Evolutionary conservation across 1,140 invertebrate genomes (phyloP).

Genomic region (Drosophila kanapiae): DNA sequence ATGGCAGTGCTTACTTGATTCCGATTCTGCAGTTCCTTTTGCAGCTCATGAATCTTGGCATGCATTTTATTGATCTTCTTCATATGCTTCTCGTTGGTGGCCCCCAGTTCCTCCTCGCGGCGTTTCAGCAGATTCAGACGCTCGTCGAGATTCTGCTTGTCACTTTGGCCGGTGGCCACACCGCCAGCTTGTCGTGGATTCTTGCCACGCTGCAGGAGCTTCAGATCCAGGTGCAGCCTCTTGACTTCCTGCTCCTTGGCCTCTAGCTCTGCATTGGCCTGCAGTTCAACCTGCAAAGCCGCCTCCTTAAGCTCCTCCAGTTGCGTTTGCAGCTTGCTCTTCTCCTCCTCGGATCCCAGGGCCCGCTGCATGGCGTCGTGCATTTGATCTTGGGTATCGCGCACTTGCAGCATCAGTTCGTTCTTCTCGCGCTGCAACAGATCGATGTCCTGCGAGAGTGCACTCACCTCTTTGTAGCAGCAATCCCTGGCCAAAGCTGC

Average conservation of each 20-base stretch:
- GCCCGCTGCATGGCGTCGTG: slow-evolving; percentile 89
- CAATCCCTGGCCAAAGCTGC: slow-evolving; percentile 87
- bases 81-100: slow-evolving; percentile 71
- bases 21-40: slow-evolving; percentile 61
- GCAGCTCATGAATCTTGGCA: slow-evolving; percentile 40
- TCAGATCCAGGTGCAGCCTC: slow-evolving; percentile 50
- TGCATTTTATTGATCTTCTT: slow-evolving; percentile 68
- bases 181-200: slow-evolving; percentile 19
- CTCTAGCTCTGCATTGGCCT: slow-evolving; percentile 84
- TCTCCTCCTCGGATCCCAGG: slow-evolving; percentile 87
- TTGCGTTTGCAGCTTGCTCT: slow-evolving; percentile 87
- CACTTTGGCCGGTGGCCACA: slow-evolving; percentile 10
- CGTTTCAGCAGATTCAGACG: slow-evolving; percentile 64
- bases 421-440: slow-evolving; percentile 86
- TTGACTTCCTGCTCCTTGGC: slow-evolving; percentile 67
- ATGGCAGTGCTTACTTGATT: slow-evolving; percentile 17
- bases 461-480: slow-evolving; percentile 86
- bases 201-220: slow-evolving; percentile 26
- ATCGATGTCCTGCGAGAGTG: slow-evolving; percentile 86
- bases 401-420: slow-evolving; percentile 86
- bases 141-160: slow-evolving; percentile 69
- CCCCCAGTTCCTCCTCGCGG: slow-evolving; percentile 62
- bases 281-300: slow-evolving; percentile 88
- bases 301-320: slow-evolving; percentile 88
- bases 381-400: slow-evolving; percentile 88